A percentile compares a stretch with the other conserved stretches of the same genome.
Conservation (phyloP, 2,113 vertebrate genomes). For the Tautogolabrus adspersus region DNA sequence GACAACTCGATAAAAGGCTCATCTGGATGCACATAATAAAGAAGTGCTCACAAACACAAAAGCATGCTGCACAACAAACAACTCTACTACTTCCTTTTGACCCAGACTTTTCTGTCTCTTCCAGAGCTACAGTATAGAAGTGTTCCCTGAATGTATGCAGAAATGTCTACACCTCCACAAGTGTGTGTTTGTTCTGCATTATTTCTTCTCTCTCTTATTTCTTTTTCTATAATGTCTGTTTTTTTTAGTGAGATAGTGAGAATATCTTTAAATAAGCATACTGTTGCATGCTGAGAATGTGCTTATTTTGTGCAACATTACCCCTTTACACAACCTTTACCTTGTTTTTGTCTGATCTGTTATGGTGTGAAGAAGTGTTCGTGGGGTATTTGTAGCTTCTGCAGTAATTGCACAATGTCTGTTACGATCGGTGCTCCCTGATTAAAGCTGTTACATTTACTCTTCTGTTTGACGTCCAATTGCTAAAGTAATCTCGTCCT, state of each 20-base stretch:
- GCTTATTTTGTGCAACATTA: conserved; percentile 21
- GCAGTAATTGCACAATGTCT: conserved; percentile 4
- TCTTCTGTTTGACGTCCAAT: conserved; percentile 5
- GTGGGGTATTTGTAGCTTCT: neutral
- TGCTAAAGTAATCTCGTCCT: conserved; percentile 9
- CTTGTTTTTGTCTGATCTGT: neutral
- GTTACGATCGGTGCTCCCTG: neutral
- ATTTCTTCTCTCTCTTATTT: conserved; percentile 8
- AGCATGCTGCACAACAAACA: neutral
- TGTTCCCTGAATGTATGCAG: neutral
- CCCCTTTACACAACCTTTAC: neutral
- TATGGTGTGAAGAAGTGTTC: neutral
- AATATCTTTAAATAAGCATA: neutral
- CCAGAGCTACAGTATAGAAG: neutral
- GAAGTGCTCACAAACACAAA: neutral
- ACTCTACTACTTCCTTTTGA: neutral
- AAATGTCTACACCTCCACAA: conserved; percentile 20
- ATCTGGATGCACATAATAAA: conserved; percentile 14
- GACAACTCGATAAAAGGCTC: neutral
- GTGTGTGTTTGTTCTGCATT: neutral
- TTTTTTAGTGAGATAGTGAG: neutral
- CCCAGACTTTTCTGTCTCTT: neutral
- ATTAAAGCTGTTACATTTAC: conserved; percentile 2
- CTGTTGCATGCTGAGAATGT: neutral
- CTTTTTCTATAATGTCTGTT: neutral